Percentiles rank a stretch among this genome's conserved stretches.
phyloP scores from a whole-genome alignment of 2,888 invertebrate species.

The Cyaniris semiargus region DNA sequence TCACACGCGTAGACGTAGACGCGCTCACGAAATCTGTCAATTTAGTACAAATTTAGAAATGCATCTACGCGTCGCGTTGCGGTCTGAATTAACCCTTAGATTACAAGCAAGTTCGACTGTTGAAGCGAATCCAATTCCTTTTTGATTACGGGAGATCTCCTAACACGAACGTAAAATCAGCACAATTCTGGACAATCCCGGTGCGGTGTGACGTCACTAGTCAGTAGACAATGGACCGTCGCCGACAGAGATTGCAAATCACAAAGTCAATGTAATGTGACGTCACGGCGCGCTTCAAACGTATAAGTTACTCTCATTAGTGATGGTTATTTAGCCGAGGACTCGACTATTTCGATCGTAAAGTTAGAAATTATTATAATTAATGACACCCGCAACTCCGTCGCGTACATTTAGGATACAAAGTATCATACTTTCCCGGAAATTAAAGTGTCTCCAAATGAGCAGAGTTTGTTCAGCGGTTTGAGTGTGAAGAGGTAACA shows the following conservation, averaged over 20 bases:
- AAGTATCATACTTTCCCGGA: too few species aligned
- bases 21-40: too few species aligned
- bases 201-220: not conserved
- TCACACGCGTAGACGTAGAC: too few species aligned
- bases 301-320: not conserved
- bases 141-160: not conserved
- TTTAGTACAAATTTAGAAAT: too few species aligned
- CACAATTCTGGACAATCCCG: not conserved
- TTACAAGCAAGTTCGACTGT: not conserved
- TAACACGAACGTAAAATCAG: not conserved
- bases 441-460: too few species aligned
- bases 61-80: too few species aligned
- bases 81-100: not conserved
- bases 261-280: constrained; percentile 8
- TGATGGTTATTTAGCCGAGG: not conserved
- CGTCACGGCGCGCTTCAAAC: not conserved
- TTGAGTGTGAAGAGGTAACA: too few species aligned
- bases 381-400: too few species aligned
- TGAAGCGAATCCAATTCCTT: not conserved
- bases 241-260: not conserved
- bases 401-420: too few species aligned
- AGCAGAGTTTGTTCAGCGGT: too few species aligned
- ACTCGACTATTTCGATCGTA: not conserved
- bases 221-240: not conserved
- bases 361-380: too few species aligned